Base-by-base conservation (phyloP, 2,113 vertebrate species). In the Thymallus thymallus region DNA sequence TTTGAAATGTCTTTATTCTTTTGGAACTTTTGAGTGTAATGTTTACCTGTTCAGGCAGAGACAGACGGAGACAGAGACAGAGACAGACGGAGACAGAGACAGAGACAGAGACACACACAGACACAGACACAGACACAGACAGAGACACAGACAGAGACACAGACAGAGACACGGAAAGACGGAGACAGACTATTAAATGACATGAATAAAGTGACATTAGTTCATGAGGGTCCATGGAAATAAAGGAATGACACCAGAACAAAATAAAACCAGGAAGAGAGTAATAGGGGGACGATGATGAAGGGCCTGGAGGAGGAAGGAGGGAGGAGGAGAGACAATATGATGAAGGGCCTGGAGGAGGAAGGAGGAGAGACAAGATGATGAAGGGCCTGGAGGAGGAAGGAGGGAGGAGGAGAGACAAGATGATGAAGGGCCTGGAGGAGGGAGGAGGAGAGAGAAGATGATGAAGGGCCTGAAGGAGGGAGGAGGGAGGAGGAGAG, bases 301-400 rank as follows among this genome's bases (percentile, higher is more conserved):
- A 77, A 76, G 97, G 97, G 82, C 97, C 97, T 99, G n/a, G n/a
- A 65, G 18, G 26, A 58, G 26, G 73, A 22, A 32, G 41, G 1
- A 51, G 58, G 46, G 4, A 32, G 16, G 4, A n/a, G 32, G 16
- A 26, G 26, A 30, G 18, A 30, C n/a, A n/a, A n/a, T n/a, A 41
- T 30, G 24, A 24, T 13, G 16, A 7, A 30, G 35, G 29, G 18
- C 20, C 1, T 1, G 20, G 16, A 13, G 45, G 13, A 81, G 56
- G 45, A 67, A 65, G 35, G 60, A 69, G 64, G 76, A 14, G 62
- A 30, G 18, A 30, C n/a, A n/a, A n/a, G n/a, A 41, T 30, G 24
- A 24, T 13, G 16, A 7, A 30, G 35, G 29, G 18, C 20, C 1
- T 1, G 20, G 16, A 65, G 18, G 26, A 58, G 26, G 73, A 22